A percentile compares a stretch with the other conserved stretches of the same genome.
Conservation (phyloP, 2,797 vertebrate genomes). For the Trematomus bernacchii region DNA sequence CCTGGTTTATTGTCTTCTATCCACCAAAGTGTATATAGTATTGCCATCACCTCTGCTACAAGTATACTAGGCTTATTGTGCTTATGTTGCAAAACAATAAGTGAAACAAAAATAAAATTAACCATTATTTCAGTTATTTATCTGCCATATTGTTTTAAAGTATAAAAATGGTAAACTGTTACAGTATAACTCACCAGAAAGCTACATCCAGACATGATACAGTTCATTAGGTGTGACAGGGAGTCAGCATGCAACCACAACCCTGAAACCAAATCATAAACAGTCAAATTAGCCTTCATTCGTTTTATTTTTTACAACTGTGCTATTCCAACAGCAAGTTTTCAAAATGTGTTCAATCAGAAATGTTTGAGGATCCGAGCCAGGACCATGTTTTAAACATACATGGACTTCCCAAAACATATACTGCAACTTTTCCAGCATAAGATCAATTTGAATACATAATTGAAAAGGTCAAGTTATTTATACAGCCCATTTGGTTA, state of each 20-base stretch:
- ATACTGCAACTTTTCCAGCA: slow-evolving; percentile 78
- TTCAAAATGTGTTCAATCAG: neutral
- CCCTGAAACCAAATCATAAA: neutral
- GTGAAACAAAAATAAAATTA: too few relatives aligned
- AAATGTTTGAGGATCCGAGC: slow-evolving; percentile 6
- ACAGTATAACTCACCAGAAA: too few relatives aligned
- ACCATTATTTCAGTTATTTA: too few relatives aligned
- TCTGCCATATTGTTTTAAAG: too few relatives aligned
- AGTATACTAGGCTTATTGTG: too few relatives aligned
- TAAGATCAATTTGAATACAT: slow-evolving; percentile 67
- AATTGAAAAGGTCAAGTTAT: slow-evolving; percentile 56
- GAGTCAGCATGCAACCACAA: neutral
- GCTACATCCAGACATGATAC: too few relatives aligned
- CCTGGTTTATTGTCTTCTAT: too few relatives aligned
- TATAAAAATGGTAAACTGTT: too few relatives aligned
- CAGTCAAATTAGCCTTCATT: neutral
- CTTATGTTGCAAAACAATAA: too few relatives aligned
- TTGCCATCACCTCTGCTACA: too few relatives aligned
- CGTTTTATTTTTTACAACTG: neutral
- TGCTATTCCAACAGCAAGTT: neutral
- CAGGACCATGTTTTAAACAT: slow-evolving; percentile 31
- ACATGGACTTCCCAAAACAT: slow-evolving; percentile 43
- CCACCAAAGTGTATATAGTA: too few relatives aligned
- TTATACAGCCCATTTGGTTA: slow-evolving; percentile 64
- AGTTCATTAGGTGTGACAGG: neutral